Percentiles rank a stretch among this genome's conserved stretches.
Conservation (phyloP, 2,113 vertebrate species). For the Cettia cetti region DNA sequence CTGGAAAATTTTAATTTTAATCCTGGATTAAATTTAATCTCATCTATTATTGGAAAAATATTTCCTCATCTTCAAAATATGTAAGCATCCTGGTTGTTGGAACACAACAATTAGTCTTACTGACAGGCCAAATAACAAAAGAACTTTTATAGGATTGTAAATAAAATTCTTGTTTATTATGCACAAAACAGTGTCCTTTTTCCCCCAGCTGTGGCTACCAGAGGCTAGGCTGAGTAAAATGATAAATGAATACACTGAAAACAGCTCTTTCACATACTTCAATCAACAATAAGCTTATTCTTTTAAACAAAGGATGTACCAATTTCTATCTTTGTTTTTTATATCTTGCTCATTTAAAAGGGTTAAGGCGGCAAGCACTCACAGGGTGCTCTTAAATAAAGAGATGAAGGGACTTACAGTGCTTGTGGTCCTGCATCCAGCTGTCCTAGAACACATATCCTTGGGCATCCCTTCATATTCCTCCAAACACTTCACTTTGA, state of each 20-base stretch:
- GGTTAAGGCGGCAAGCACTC: background rate
- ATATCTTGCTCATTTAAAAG: background rate
- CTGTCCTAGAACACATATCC: accelerated
- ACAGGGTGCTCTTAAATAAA: background rate
- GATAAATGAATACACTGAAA: background rate
- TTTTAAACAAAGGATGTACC: accelerated
- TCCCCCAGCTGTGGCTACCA: background rate
- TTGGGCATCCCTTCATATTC: background rate
- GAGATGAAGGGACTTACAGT: background rate
- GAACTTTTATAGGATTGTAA: background rate
- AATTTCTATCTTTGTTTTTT: background rate
- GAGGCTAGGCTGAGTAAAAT: background rate
- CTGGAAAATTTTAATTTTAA: background rate
- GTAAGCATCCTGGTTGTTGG: background rate
- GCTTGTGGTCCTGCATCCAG: background rate
- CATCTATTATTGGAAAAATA: background rate
- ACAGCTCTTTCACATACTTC: background rate
- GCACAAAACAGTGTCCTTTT: background rate
- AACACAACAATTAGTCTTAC: background rate
- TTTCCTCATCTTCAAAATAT: background rate
- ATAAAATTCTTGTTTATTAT: background rate
- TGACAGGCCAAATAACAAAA: background rate
- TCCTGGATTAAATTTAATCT: background rate
- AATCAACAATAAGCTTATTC: background rate
- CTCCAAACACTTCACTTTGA: background rate